Evolutionary conservation across 2,797 vertebrate species (phyloP), one percentile per base, ranked within the genome.

Genomic region (Galagoides demidoff): DNA sequence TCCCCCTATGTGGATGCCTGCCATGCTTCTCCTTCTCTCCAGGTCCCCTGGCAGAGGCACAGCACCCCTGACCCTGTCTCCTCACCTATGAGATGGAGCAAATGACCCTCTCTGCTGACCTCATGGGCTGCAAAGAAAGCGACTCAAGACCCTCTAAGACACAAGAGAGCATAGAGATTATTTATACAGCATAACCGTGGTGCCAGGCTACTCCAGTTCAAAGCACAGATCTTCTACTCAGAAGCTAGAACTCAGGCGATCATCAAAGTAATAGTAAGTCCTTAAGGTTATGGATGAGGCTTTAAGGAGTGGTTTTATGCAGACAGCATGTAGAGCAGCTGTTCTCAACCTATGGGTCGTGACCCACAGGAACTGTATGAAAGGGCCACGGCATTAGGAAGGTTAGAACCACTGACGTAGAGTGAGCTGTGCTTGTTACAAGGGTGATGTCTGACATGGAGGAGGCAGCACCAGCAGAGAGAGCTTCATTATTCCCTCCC

Each of bases 191-290:
- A n/a, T 34, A 31, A 66, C 27, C 39, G 64, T n/a, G 49, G 8
- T 64, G 17, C n/a, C 59, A 59, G n/a, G 20, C 59, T 27, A 9
- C 31, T 10, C 14, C 4, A 31, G 23, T 85, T 37, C 76, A 45
- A 94, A 82, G 34, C 68, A 68, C 81, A 86, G 29, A n/a, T 76
- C 64, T 95, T 34, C 57, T n/a, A 29, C 52, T 92, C 55, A 59
- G 71, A 49, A 78, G 52, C 84, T 95, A 77, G 77, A 64, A 29
- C 49, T 82, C 87, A 23, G 25, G 37, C 52, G 79, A 45, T 85
- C 52, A 71, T 19, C 16, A 95, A 93, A 89, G 86, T 16, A 68
- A 49, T 34, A 81, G 49, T 4, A 82, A 61, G 3, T 22, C 22
- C 39, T 74, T 39, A 27, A 52, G 29, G 77, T 7, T 78, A 43